A percentile compares a stretch with the other conserved stretches of the same genome.
Conservation (phyloP, 1,140 invertebrate species). For the Telenomus remus region DNA sequence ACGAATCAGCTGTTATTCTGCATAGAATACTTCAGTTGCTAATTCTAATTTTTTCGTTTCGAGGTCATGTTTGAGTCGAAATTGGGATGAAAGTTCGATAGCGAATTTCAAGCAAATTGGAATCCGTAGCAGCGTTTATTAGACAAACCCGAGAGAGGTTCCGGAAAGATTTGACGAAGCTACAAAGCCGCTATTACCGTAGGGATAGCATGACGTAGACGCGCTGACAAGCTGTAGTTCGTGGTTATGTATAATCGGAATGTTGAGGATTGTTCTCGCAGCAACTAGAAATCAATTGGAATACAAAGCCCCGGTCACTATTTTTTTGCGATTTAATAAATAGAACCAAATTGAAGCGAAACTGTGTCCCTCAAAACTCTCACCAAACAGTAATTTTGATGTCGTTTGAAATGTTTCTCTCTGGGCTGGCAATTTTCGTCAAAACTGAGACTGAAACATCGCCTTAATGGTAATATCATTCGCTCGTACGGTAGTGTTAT, state of each 20-base stretch:
- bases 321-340: neutral
- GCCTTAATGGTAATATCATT: too few relatives aligned
- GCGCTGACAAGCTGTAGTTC: conserved; percentile 48
- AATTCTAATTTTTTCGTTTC: neutral
- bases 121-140: conserved; percentile 55
- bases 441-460: too few relatives aligned
- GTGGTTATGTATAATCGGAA: conserved; percentile 31
- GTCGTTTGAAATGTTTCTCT: too few relatives aligned
- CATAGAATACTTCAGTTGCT: too few relatives aligned
- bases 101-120: conserved; percentile 40
- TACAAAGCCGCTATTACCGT: conserved; percentile 55
- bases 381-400: too few relatives aligned
- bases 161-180: conserved; percentile 60
- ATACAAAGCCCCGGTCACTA: neutral
- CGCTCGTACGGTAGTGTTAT: too few relatives aligned
- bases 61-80: neutral
- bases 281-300: conserved; percentile 20
- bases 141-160: conserved; percentile 41
- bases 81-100: conserved; percentile 9
- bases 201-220: conserved; percentile 55
- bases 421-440: too few relatives aligned
- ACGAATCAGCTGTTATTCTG: too few relatives aligned
- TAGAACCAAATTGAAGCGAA: neutral
- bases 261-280: conserved; percentile 42
- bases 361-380: too few relatives aligned